Percentiles rank a stretch among this genome's conserved stretches.
Evolutionary conservation across 2,888 invertebrate genomes (phyloP).

Genomic region (Drosophila mulleri): DNA sequence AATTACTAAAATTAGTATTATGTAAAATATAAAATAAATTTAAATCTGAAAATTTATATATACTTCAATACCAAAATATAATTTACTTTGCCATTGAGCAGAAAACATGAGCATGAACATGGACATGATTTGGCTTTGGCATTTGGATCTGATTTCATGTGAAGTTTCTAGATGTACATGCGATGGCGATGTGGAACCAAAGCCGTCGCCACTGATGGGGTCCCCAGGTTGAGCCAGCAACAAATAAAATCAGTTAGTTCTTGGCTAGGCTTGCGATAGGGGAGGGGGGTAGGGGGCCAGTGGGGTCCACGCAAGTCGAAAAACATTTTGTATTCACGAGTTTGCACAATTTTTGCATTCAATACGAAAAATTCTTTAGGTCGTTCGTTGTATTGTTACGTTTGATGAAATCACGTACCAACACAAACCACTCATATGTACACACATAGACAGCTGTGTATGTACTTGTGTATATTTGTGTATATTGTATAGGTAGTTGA

Average conservation of each 20-base stretch:
- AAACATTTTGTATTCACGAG: slow-evolving; percentile 78
- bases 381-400: slow-evolving; percentile 66
- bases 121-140: slow-evolving; percentile 50
- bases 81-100: slow-evolving; percentile 67
- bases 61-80: slow-evolving; percentile 49
- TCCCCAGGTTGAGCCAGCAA: slow-evolving; percentile 20
- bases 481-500: slow-evolving; percentile 37
- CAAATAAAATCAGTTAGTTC: slow-evolving; percentile 43
- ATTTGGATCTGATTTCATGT: slow-evolving; percentile 57
- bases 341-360: slow-evolving; percentile 80
- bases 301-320: slow-evolving; percentile 52
- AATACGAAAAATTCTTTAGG: slow-evolving; percentile 74
- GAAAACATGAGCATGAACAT: slow-evolving; percentile 46
- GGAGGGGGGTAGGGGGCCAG: background rate
- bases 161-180: slow-evolving; percentile 20
- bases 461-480: slow-evolving; percentile 12
- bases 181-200: background rate
- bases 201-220: slow-evolving; percentile 1
- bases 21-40: too few species aligned
- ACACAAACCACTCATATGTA: slow-evolving; percentile 26
- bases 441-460: background rate
- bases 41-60: too few species aligned
- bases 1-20: too few species aligned
- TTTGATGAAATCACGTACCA: slow-evolving; percentile 80
- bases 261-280: slow-evolving; percentile 23